phyloP scores from a whole-genome alignment of 2,888 invertebrate genomes.

The Caenorhabditis imperialis region DNA sequence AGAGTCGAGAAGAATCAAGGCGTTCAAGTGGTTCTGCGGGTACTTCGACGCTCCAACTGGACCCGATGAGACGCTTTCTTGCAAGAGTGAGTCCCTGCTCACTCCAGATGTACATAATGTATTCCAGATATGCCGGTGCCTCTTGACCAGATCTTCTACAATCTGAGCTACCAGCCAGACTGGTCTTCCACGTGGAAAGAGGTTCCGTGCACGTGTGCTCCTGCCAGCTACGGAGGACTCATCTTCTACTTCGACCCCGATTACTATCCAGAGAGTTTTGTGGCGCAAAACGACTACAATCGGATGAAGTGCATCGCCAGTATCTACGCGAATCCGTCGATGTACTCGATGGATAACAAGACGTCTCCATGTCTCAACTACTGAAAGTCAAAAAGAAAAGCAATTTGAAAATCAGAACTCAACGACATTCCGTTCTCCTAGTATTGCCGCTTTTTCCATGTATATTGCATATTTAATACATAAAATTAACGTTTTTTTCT shows the following conservation, averaged over 20 bases:
- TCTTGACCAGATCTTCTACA: slow-evolving; percentile 65
- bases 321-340: slow-evolving; percentile 67
- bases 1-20: slow-evolving; percentile 73
- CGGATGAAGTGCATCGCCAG: slow-evolving; percentile 63
- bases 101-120: background rate
- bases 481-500: background rate
- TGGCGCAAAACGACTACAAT: slow-evolving; percentile 66
- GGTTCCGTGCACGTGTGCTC: slow-evolving; percentile 69
- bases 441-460: background rate
- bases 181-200: slow-evolving; percentile 71
- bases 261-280: slow-evolving; percentile 70
- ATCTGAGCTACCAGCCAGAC: slow-evolving; percentile 69
- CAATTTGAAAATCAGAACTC: too few species aligned
- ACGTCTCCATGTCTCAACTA: slow-evolving; percentile 68
- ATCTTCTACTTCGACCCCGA: slow-evolving; percentile 72
- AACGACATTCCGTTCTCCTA: slow-evolving; percentile 16
- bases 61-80: slow-evolving; percentile 54
- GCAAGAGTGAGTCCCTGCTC: slow-evolving; percentile 53
- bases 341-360: slow-evolving; percentile 66
- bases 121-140: slow-evolving; percentile 67
- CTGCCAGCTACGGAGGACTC: slow-evolving; percentile 69
- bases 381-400: too few species aligned
- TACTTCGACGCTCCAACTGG: slow-evolving; percentile 68
- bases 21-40: slow-evolving; percentile 75
- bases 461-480: background rate